Base-by-base conservation (phyloP, 2,113 vertebrate species). In the Orycteropus afer region DNA sequence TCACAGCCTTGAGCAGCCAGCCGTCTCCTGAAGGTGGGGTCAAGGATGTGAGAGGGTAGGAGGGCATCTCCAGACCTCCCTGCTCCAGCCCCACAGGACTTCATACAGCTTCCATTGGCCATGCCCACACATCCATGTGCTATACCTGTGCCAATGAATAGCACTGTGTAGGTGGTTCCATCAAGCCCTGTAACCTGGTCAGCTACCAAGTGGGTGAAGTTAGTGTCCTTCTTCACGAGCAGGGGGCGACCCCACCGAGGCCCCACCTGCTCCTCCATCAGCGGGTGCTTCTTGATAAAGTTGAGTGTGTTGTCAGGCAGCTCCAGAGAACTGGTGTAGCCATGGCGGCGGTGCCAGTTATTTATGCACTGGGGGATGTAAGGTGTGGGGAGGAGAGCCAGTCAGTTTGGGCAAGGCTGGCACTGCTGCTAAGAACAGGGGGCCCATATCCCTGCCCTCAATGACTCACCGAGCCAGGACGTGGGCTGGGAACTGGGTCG, bases 211-310 rank as follows among this genome's bases (percentile, higher is more conserved):
- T 98, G 98, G 11, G 99, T 99, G 98, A 99, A 99, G 98, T 99
- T 99, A 91, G 99, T 96, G 0, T 99, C 98, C 86, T 99, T 99
- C 96, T 99, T 99, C 90, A 99, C 99, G 91, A 99, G 98, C 93
- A 99, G 98, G n/a, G 99, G 99, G 95, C 98, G 99, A n/a, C 98
- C 98, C 42, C 97, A 98, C 2, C 97, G 98, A 0, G 98, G 98
- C 0, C 67, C 76, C 90, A 99, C 98, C 81, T 98, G 98, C 45
- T 99, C 98, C 14, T 99, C 99, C 99, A 99, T 99, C 97, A 99
- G 98, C 0, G 99, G 99, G 98, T 99, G 99, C 97, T 99, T 99
- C 98, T 99, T 99, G 97, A 99, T 99, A 15, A 99, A 99, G 98
- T 99, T 99, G 59, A 99, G 99, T 0, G 99, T 99, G 96, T 99